Evolutionary conservation across 2,113 vertebrate genomes (phyloP).

Genomic region (Lepidothrix coronata): DNA sequence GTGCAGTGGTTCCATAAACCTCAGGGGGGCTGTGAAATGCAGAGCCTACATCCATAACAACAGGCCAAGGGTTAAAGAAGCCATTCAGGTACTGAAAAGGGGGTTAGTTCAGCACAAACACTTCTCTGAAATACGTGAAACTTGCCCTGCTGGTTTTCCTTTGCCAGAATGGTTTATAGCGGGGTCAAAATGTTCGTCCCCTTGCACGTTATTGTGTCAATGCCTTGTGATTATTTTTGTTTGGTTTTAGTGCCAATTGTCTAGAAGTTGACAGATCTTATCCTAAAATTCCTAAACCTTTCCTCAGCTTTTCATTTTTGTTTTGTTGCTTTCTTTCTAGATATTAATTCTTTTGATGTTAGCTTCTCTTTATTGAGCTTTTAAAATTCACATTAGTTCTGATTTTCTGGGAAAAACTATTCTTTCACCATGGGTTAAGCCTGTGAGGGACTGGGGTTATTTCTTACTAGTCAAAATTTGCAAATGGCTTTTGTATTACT

Average conservation of each 20-base stretch:
- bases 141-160: not conserved
- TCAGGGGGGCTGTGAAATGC: constrained; percentile 85
- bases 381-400: not conserved
- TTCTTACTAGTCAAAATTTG: not conserved
- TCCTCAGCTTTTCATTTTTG: not conserved
- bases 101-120: not conserved
- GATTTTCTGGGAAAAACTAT: not conserved
- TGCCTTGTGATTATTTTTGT: not conserved
- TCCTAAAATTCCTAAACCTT: not conserved
- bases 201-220: not conserved
- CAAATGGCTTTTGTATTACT: not conserved
- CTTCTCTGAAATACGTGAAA: not conserved
- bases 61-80: constrained; percentile 87
- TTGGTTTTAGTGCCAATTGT: not conserved
- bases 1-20: constrained; percentile 81
- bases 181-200: not conserved
- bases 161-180: not conserved
- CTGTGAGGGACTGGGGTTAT: not conserved
- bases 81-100: constrained; percentile 79
- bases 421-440: not conserved
- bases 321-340: not conserved
- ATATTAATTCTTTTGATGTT: not conserved
- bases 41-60: constrained; percentile 87
- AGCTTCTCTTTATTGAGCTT: not conserved
- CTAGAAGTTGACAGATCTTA: not conserved